phyloP scores from a whole-genome alignment of 2,797 vertebrate genomes.

The Platyrinchus mystaceus region DNA sequence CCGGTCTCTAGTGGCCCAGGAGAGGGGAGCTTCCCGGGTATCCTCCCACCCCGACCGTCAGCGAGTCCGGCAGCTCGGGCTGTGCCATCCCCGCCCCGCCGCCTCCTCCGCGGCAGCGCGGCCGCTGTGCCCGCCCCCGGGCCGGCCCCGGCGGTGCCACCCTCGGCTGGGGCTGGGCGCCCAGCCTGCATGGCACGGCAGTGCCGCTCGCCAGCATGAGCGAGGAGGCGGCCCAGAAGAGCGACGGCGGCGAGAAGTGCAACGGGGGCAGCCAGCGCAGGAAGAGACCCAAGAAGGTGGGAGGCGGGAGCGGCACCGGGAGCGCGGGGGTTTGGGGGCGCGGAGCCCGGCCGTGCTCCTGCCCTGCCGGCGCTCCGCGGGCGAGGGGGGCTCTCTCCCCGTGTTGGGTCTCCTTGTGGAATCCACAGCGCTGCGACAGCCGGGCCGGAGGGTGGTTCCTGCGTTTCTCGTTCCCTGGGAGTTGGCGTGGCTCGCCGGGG shows the following conservation, averaged over 20 bases:
- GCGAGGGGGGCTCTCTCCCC: not conserved
- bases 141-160: not conserved
- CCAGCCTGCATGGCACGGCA: not conserved
- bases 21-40: not conserved
- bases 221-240: constrained; percentile 77
- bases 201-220: constrained; percentile 77
- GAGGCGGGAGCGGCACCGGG: not conserved
- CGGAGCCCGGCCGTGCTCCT: not conserved
- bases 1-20: not conserved
- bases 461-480: not conserved
- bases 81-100: constrained; percentile 48
- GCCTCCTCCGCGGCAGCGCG: constrained; percentile 89
- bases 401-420: not conserved
- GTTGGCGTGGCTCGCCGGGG: not conserved
- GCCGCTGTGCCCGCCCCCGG: constrained; percentile 14
- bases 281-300: constrained; percentile 30
- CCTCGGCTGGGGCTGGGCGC: not conserved
- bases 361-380: not conserved
- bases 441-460: not conserved
- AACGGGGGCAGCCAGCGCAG: constrained; percentile 13
- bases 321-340: not conserved
- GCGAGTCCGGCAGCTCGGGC: not conserved
- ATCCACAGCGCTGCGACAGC: not conserved
- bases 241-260: not conserved
- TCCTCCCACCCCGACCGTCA: fast-evolving